Evolutionary conservation across 2,888 invertebrate genomes (phyloP), one percentile per base, ranked within the genome.

Genomic region (Adelognathus sp.): DNA sequence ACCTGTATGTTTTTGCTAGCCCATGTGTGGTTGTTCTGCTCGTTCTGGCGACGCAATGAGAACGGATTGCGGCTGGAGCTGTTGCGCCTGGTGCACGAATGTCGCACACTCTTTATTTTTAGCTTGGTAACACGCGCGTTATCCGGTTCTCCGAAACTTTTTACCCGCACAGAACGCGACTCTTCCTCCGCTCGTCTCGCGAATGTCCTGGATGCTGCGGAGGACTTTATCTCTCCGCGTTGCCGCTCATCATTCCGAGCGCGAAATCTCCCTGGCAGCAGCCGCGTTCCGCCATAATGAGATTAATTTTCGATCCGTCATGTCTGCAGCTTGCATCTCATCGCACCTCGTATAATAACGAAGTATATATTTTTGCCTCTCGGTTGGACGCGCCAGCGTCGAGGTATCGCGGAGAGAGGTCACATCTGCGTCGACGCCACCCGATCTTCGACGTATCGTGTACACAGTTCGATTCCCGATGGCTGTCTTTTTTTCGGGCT

Each of bases 301-400:
- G 58, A 24, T 60, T 70, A 60, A 60, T 33, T 36, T 61, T 71
- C 61, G 16, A 71, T 46, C 16, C 27, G n/a, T 5, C 16, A 2
- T n/a, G n/a, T 44, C 52, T 11, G 14, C 18, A 1, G 16, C n/a
- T n/a, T n/a, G 7, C 31, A 6, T 36, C 27, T 33, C 33, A 21
- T 60, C 52, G 33, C 33, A 33, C 52, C 36, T 61, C 70, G 50
- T 61, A 71, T 61, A 71, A 50, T 52, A 4, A n/a, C 39, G 27
- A 7, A 14, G 39, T 56, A 50, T 46, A 46, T 33, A 33, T 33
- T 18, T 18, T 16, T 18, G 14, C 27, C 39, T 7, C 39, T 14
- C 9, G 54, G 52, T 14, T n/a, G n/a, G n/a, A n/a, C n/a, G n/a
- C n/a, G n/a, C 16, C 29, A 7, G 44, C 5, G n/a, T 14, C 14